Evolutionary conservation across 2,797 vertebrate genomes (phyloP).

Genomic region (Poecilia gillii): DNA sequence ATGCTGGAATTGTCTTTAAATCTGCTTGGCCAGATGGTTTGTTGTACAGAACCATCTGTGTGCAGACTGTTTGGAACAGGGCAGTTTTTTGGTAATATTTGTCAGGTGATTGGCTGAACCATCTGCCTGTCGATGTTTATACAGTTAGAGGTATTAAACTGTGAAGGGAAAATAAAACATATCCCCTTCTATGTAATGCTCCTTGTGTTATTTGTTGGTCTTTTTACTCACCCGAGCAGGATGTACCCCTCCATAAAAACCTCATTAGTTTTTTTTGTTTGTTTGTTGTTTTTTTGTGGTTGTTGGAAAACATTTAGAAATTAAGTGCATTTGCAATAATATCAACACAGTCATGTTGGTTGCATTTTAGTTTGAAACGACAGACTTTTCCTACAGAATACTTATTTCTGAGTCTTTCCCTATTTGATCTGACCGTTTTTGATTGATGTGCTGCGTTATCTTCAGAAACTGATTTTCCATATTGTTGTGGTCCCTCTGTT

Average conservation of each 20-base stretch:
- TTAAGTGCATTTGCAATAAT: neutral
- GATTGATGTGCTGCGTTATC: neutral
- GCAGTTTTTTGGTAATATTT: neutral
- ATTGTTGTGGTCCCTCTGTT: neutral
- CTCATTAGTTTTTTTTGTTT: neutral
- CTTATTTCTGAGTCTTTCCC: neutral
- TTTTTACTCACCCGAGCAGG: neutral
- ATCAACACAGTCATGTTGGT: neutral
- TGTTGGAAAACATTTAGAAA: neutral
- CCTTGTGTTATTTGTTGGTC: neutral
- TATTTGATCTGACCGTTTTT: neutral
- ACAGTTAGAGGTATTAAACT: neutral
- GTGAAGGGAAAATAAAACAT: neutral
- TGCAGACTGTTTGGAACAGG: neutral
- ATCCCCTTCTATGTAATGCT: neutral
- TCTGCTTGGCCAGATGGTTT: slow-evolving; percentile 2
- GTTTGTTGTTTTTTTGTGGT: neutral
- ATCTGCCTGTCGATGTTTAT: slow-evolving; percentile 1
- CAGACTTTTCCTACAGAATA: neutral
- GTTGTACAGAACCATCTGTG: neutral
- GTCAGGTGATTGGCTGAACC: slow-evolving; percentile 10
- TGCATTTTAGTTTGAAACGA: neutral
- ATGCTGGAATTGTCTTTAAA: neutral
- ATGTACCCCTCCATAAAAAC: neutral
- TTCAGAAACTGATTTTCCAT: neutral